A percentile compares a stretch with the other conserved stretches of the same genome.
Conservation (phyloP, 1,140 invertebrate species). For the Ctenoplectra terminalis region DNA sequence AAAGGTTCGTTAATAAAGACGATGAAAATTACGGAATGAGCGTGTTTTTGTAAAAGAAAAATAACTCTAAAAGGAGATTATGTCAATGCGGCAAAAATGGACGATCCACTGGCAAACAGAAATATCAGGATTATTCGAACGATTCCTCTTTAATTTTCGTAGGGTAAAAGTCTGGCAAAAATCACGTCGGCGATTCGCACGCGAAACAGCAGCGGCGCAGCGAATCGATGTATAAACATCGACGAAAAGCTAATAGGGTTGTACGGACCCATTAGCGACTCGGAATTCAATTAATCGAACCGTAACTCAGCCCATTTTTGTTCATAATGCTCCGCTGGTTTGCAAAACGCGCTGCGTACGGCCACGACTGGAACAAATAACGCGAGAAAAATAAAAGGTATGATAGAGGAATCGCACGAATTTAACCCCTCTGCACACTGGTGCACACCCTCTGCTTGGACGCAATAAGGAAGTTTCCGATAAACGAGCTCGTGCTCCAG, state of each 20-base stretch:
- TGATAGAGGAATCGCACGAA: background rate
- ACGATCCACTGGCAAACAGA: too few relatives aligned
- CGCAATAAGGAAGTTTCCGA: background rate
- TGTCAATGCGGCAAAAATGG: background rate
- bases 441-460: background rate
- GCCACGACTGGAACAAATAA: too few relatives aligned
- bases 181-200: background rate
- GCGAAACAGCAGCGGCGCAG: background rate
- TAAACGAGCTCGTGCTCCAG: background rate
- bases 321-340: too few relatives aligned
- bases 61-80: conserved; percentile 20
- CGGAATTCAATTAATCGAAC: conserved; percentile 1
- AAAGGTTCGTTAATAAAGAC: conserved; percentile 38
- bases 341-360: too few relatives aligned
- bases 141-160: background rate
- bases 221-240: background rate
- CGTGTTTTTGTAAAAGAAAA: background rate
- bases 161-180: too few relatives aligned
- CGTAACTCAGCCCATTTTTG: background rate
- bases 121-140: conserved; percentile 12
- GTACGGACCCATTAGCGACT: background rate
- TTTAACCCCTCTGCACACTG: background rate
- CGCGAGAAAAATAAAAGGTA: background rate
- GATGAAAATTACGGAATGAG: conserved; percentile 29
- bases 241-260: conserved; percentile 8